Base-by-base conservation (phyloP, 1,140 invertebrate genomes). In the Drosophila asahinai region DNA sequence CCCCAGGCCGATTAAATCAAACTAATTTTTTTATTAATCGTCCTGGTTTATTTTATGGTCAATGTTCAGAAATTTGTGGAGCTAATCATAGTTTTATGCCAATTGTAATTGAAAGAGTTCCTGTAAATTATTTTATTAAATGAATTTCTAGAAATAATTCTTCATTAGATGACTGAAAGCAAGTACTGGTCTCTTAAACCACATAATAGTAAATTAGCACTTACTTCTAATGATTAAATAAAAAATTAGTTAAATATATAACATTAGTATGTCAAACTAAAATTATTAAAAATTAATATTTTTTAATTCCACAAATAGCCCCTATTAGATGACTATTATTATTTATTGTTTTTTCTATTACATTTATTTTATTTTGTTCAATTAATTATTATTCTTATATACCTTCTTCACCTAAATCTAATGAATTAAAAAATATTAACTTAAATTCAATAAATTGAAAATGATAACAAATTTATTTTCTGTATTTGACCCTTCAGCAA, bases 61-160 rank as follows among this genome's bases (percentile, higher is more conserved):
- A 97, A 94, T 97, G 96, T 93, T 96, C 96, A 86, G 96, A 97
- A 95, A 96, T 97, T 94, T 97, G 96, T 94, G 96, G 96, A 8
- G 93, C 94, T 60, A 96, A 96, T 93, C 96, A 97, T 93, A 95
- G 94, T 62, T 96, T 96, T 95, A 96, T 97, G 94, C 96, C 96
- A 62, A 96, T 96, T 95, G 93, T 94, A 66, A 90, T 96, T 86
- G 95, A 96, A 95, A 93, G 87, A 81, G 94, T 94, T 72, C 90
- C 84, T 67, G 80, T 93, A 74, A 93, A 93, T 84, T 91, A 92
- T 82, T 95, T 95, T 93, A 94, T 94, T 93, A 94, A 94, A 86
- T 95, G 94, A 94, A 94, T 94, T 81, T 86, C 89, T 84, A 92
- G 74, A 91, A 93, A 93, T 93, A 93, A 81, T 93, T 90, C 71